Conservation (phyloP, 2,797 vertebrate species). For the Ambastaia sidthimunki region DNA sequence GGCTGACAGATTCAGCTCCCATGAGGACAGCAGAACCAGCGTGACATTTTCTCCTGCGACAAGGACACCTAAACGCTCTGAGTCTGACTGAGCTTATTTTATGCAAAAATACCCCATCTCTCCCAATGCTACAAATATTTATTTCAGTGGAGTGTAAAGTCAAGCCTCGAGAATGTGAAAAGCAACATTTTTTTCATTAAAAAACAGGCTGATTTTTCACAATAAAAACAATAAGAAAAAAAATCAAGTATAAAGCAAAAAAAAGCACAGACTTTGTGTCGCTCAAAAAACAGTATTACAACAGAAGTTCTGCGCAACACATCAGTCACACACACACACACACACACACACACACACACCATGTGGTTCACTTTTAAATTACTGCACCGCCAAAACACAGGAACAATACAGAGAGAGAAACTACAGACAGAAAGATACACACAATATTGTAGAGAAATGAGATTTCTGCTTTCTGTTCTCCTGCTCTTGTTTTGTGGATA, state of each 20-base stretch:
- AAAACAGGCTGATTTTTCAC: background rate
- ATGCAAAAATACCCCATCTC: conserved; percentile 47
- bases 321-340: background rate
- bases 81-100: conserved; percentile 46
- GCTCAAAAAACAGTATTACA: background rate
- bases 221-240: conserved; percentile 10
- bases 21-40: conserved; percentile 10
- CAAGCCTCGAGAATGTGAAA: conserved; percentile 15
- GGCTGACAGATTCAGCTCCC: conserved; percentile 35
- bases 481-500: conserved; percentile 14
- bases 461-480: background rate
- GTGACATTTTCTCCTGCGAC: conserved; percentile 36
- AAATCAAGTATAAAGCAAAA: conserved; percentile 17
- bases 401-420: conserved; percentile 12
- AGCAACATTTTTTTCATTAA: too few relatives aligned
- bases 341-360: conserved; percentile 3
- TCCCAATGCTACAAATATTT: conserved; percentile 33
- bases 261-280: background rate
- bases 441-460: conserved; percentile 21
- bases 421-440: background rate
- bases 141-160: conserved; percentile 21
- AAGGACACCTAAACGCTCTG: conserved; percentile 29
- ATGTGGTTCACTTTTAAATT: conserved; percentile 14
- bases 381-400: conserved; percentile 1
- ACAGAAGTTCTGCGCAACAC: background rate